These are phyloP conservation scores for Phlogophora meticulosa DNA, from an alignment of 2,888 invertebrate species.

Conservation along the genomic window DNA sequence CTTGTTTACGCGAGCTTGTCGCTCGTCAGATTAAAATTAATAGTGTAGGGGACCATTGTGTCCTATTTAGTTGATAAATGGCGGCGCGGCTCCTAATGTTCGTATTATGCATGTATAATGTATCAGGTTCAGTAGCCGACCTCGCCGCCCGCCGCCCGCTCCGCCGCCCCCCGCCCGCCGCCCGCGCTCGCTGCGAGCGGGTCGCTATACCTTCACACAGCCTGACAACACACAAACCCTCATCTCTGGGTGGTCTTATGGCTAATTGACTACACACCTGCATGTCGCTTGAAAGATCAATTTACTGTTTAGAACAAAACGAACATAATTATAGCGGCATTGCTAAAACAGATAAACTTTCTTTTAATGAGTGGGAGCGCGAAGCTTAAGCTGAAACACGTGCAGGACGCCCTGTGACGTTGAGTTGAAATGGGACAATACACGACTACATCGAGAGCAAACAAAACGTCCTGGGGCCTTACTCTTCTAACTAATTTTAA, in stretches of 20 bases:
- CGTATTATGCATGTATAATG: conserved; percentile 60
- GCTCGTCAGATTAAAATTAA: conserved; percentile 62
- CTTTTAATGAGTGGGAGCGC: neutral
- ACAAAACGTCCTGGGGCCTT: neutral
- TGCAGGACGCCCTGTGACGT: conserved; percentile 2
- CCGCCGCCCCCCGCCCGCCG: neutral
- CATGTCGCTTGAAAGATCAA: neutral
- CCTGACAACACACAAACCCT: neutral
- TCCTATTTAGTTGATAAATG: conserved; percentile 67
- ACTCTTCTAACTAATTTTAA: no score
- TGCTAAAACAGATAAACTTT: neutral
- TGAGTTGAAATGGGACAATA: conserved; percentile 25
- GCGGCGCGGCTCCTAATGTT: conserved; percentile 49
- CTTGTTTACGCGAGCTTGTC: conserved; percentile 58
- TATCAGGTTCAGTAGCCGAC: conserved; percentile 49
- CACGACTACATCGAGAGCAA: conserved; percentile 22
- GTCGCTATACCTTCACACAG: conserved; percentile 5
- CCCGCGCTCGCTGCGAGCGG: neutral
- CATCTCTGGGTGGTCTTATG: conserved; percentile 9
- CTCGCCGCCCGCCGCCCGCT: conserved; percentile 11
- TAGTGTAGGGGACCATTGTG: conserved; percentile 64
- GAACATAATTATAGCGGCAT: neutral
- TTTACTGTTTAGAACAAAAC: no score
- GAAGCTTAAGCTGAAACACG: conserved; percentile 12
- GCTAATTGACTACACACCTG: conserved; percentile 21